Percentiles rank a stretch among this genome's conserved stretches.
These are phyloP conservation scores for Turritopsis dohrnii DNA, from an alignment of 30 jellyfish, hydroid and myxozoan species.

Conservation along the genomic window DNA sequence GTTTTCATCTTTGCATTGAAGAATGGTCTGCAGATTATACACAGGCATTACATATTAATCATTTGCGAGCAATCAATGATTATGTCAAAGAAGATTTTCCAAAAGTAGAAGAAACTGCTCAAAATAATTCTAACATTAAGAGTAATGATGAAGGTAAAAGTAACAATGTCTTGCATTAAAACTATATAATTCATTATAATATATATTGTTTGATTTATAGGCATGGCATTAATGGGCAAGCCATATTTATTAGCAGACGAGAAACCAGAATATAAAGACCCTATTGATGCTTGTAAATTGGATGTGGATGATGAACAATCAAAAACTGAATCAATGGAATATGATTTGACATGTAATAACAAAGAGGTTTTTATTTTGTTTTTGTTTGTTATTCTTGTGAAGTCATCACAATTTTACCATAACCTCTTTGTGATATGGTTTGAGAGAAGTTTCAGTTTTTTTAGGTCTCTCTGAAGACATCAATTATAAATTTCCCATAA, in stretches of 20 bases:
- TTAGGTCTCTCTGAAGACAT: too few species aligned
- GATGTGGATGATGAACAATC: neutral
- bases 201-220: neutral
- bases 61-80: neutral
- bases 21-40: conserved; percentile 62
- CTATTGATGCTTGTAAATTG: neutral
- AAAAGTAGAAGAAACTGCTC: neutral
- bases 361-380: neutral
- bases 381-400: neutral
- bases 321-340: neutral
- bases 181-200: too few species aligned
- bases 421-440: too few species aligned
- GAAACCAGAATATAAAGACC: neutral
- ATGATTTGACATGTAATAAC: neutral
- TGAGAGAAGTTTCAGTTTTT: too few species aligned
- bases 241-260: neutral
- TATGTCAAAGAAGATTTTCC: neutral
- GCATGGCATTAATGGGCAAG: neutral
- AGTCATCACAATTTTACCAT: too few species aligned
- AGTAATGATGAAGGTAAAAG: neutral
- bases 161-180: neutral
- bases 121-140: neutral
- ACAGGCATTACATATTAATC: neutral
- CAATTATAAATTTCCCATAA: too few species aligned
- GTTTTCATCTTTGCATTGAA: conserved; percentile 35